A percentile compares a stretch with the other conserved stretches of the same genome.
These are phyloP conservation scores for Sparus aurata DNA, from an alignment of 2,797 vertebrate genomes.

Conservation along the genomic window DNA sequence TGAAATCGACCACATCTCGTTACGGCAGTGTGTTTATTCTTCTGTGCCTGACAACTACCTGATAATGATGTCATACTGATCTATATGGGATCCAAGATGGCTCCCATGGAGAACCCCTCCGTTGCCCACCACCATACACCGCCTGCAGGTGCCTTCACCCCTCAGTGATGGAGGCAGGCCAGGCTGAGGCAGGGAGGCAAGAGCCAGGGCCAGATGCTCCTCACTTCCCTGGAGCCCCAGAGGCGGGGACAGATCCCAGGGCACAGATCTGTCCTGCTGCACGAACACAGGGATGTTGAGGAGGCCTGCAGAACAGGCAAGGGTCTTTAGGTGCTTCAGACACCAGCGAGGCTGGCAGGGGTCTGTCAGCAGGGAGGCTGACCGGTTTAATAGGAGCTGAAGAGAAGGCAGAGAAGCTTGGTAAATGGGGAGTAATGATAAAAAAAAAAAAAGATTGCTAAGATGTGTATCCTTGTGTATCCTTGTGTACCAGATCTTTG, in stretches of 20 bases:
- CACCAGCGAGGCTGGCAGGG: slow-evolving; percentile 78
- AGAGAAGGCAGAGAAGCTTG: not conserved
- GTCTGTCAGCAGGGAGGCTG: slow-evolving; percentile 74
- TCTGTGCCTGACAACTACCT: slow-evolving; percentile 69
- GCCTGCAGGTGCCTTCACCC: slow-evolving; percentile 70
- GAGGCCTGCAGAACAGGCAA: slow-evolving; percentile 67
- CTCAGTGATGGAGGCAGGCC: slow-evolving; percentile 66
- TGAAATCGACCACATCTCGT: not conserved
- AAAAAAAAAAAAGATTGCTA: no score
- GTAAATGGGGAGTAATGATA: not conserved
- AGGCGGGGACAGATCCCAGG: slow-evolving; percentile 78
- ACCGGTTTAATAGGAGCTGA: slow-evolving; percentile 79
- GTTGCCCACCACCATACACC: slow-evolving; percentile 86
- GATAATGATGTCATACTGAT: slow-evolving; percentile 86
- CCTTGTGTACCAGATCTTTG: slow-evolving; percentile 75
- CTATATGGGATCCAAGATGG: slow-evolving; percentile 86
- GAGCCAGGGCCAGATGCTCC: slow-evolving; percentile 67
- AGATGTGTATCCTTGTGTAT: no score
- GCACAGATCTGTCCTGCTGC: slow-evolving; percentile 34
- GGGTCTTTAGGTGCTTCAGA: slow-evolving; percentile 64
- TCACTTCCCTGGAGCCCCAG: slow-evolving; percentile 84
- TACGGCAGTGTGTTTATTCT: not conserved
- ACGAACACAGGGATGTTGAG: slow-evolving; percentile 83
- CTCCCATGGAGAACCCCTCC: slow-evolving; percentile 85
- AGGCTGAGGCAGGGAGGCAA: slow-evolving; percentile 78